Percentiles rank a stretch among this genome's conserved stretches.
These are phyloP conservation scores for Pemphigus obesinymphae DNA, from an alignment of 1,140 invertebrate genomes.

Conservation along the genomic window DNA sequence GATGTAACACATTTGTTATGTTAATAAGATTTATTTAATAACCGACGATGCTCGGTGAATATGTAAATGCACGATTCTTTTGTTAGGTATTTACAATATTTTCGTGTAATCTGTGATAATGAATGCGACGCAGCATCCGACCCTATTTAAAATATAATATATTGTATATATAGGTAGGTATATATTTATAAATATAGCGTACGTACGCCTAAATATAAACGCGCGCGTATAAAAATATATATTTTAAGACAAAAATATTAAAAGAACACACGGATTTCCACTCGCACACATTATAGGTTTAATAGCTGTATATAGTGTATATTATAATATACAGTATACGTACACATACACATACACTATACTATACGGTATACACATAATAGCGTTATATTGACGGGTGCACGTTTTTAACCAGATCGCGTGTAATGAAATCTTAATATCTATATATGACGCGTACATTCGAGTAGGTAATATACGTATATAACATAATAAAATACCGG, in stretches of 20 bases:
- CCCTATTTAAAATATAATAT: conserved; percentile 17
- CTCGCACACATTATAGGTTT: too few species aligned
- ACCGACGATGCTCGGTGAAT: conserved; percentile 30
- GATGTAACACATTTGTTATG: conserved; percentile 41
- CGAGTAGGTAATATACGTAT: too few species aligned
- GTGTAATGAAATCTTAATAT: background rate
- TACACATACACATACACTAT: too few species aligned
- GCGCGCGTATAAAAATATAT: background rate
- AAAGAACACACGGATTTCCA: conserved; percentile 17
- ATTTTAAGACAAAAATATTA: conserved; percentile 29
- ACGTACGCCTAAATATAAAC: too few species aligned
- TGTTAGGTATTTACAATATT: conserved; percentile 36
- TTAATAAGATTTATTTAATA: conserved; percentile 42
- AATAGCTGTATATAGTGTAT: too few species aligned
- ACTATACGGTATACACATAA: too few species aligned
- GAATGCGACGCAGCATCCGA: conserved; percentile 37
- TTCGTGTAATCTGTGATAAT: conserved; percentile 39
- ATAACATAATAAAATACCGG: too few species aligned
- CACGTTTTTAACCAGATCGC: conserved; percentile 22
- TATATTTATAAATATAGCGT: background rate
- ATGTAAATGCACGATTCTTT: conserved; percentile 42
- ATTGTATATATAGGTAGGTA: background rate
- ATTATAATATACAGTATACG: too few species aligned
- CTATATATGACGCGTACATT: too few species aligned
- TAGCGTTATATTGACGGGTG: conserved; percentile 24